phyloP scores from a whole-genome alignment of 2,888 invertebrate species.

The Drosophila histrio region DNA sequence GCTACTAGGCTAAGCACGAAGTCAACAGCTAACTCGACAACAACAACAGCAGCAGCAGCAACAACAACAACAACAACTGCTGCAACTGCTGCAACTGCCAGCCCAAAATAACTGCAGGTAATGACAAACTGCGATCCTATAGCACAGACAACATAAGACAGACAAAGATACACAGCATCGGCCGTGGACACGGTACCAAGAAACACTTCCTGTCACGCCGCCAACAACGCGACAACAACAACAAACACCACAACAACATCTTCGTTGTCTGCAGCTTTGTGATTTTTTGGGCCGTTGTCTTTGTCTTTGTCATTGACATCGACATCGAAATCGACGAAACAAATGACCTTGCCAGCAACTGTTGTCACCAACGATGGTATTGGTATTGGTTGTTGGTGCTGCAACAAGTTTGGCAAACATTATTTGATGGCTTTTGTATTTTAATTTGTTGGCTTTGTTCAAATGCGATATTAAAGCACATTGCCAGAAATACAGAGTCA shows the following conservation, averaged over 20 bases:
- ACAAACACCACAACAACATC: slow-evolving; percentile 26
- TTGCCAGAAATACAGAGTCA: not conserved
- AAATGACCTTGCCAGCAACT: slow-evolving; percentile 69
- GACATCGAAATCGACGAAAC: slow-evolving; percentile 62
- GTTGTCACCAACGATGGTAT: slow-evolving; percentile 13
- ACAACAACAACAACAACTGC: slow-evolving; percentile 15
- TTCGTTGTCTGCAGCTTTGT: slow-evolving; percentile 24
- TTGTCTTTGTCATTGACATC: slow-evolving; percentile 69
- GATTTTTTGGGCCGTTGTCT: slow-evolving; percentile 36
- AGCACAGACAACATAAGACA: slow-evolving; percentile 18
- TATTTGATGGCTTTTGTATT: slow-evolving; percentile 59
- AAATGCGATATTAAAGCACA: slow-evolving; percentile 54
- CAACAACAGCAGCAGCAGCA: slow-evolving; percentile 11
- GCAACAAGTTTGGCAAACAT: slow-evolving; percentile 78
- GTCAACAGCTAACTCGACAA: slow-evolving; percentile 47
- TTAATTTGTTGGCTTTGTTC: slow-evolving; percentile 50
- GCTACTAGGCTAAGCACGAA: slow-evolving; percentile 41
- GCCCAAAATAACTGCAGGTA: slow-evolving; percentile 61
- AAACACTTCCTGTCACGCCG: slow-evolving; percentile 67
- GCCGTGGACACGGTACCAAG: slow-evolving; percentile 30
- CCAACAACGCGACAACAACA: slow-evolving; percentile 34
- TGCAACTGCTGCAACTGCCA: slow-evolving; percentile 7
- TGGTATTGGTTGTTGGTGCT: slow-evolving; percentile 18
- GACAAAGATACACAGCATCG: not conserved
- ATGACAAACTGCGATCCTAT: slow-evolving; percentile 57